Evolutionary conservation across 64 coral and sea anemone species (phyloP).

Genomic region (Pachyseris speciosa): DNA sequence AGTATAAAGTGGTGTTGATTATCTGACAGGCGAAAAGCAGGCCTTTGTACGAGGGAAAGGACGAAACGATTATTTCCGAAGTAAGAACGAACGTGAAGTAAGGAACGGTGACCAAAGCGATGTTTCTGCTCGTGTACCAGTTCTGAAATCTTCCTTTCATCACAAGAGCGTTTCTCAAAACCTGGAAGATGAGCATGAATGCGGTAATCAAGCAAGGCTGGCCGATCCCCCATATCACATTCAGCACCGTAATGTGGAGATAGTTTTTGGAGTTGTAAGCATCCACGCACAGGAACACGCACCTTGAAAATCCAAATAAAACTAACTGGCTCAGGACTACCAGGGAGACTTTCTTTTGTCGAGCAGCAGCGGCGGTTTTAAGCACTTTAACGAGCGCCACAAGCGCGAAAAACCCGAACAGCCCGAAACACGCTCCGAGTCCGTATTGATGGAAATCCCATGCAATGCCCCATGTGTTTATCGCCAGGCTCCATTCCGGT

Average conservation of each 20-base stretch:
- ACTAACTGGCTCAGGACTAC: constrained; percentile 3
- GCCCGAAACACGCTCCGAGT: constrained; percentile 11
- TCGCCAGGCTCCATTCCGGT: constrained; percentile 41
- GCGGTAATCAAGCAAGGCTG: constrained; percentile 60
- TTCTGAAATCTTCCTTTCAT: constrained; percentile 48
- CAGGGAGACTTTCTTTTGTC: constrained; percentile 43
- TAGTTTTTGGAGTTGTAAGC: constrained; percentile 56
- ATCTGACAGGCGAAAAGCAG: constrained; percentile 41
- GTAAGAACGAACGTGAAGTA: constrained; percentile 46
- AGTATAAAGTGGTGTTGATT: background rate
- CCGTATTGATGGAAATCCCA: constrained; percentile 65
- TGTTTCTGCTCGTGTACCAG: constrained; percentile 65
- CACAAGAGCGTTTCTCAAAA: constrained; percentile 46
- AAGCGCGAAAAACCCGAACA: constrained; percentile 9
- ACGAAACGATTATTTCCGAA: constrained; percentile 24
- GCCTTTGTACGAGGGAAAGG: constrained; percentile 10
- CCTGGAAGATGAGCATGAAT: constrained; percentile 43
- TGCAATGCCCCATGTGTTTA: constrained; percentile 16
- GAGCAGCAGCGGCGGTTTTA: background rate
- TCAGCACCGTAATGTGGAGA: background rate
- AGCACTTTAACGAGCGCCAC: background rate
- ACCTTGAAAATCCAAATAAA: constrained; percentile 14
- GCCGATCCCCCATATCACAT: constrained; percentile 55
- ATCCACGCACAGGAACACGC: constrained; percentile 42
- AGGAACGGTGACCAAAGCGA: constrained; percentile 26